Base-by-base conservation (phyloP, 2,888 invertebrate species). In the Zele albiditarsus region DNA sequence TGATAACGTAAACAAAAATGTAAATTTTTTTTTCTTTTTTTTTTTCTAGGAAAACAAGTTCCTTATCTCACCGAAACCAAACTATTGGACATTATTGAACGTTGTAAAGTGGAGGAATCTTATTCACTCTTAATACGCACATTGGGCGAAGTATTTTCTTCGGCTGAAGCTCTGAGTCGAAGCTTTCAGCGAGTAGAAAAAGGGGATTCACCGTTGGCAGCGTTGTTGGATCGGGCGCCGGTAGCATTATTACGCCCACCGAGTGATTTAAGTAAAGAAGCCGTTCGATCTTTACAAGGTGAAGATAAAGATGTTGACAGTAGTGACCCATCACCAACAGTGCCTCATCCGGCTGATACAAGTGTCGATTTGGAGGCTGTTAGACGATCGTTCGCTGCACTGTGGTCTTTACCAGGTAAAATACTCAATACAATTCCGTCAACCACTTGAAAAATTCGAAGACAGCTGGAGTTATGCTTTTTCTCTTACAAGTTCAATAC, bases 271-370 rank as follows among this genome's bases (percentile, higher is more conserved):
- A 93, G 93, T 82, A 95, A 95, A 86, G 95, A 95, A 89, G 93
- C 94, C 79, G 91, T 94, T n/a, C 90, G 94, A 71, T 92, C 93
- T 8, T 89, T 94, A 75, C 94, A 95, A 87, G 94, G 93, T 70
- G 97, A 97, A 79, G 97, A 97, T 83, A 97, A 97, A 90, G 97
- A 97, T 86, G 94, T 95, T 83, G 97, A 97, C 84, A 93, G 95
- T 83, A 92, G 93, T 76, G 93, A 85, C 79, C 86, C 86, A 23
- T 84, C 86, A 38, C 89, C 90, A 28, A 83, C 85, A 76, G 88
- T 87, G 79, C 87, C 87, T 74, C 84, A 84, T 66, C 84, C 85
- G 42, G 89, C 89, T 76, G 90, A 90, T 70, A 88, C 89, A 2
- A 88, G 82, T 28, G 91, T 96, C n/a, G 96, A 96, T 88, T 91